Base-by-base conservation (phyloP, 1,140 invertebrate genomes). In the Orussus abietinus region DNA sequence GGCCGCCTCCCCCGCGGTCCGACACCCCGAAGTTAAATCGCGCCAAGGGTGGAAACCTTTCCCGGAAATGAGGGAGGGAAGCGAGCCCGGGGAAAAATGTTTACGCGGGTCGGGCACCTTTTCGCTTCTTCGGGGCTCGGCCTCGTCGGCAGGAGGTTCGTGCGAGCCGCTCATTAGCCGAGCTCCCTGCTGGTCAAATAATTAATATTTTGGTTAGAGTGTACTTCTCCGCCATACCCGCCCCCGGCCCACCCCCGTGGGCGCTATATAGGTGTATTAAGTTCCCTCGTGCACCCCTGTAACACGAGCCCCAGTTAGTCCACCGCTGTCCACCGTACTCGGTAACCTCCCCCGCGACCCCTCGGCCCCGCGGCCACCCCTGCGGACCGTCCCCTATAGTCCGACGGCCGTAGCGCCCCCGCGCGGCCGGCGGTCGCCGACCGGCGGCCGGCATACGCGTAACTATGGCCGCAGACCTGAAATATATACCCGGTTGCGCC, bases 201-300 rank as follows among this genome's bases (percentile, higher is more conserved):
- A 68, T 68, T 66, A 66, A 68, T 61, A 65, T 68, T 68, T 68
- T 61, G 64, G 63, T 62, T 55, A 57, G 57, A 62, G 51, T 49
- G 55, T 54, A 59, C 49, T 45, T 57, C 47, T 48, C 41, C 20
- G 36, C 36, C 37, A 14, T 37, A 34, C 43, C 35, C 22, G 11
- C 33, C 45, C 26, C 18, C 40, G 25, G 32, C 15, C 34, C 36
- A 25, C 44, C 36, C 28, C 42, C 30, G 30, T 29, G 19, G 37
- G 15, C 47, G 40, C 33, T 32, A 42, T 51, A 51, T 52, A 55
- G 52, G 51, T 58, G 54, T 51, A 56, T 55, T 51, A 61, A 53
- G 55, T 57, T 57, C 44, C 46, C 47, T 49, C 45, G 48, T 53
- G 52, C 55, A 51, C 47, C 52, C 50, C 38, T 59, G 62, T 65